Evolutionary conservation across 2,888 invertebrate genomes (phyloP).

Genomic region (Pollenia amentaria): DNA sequence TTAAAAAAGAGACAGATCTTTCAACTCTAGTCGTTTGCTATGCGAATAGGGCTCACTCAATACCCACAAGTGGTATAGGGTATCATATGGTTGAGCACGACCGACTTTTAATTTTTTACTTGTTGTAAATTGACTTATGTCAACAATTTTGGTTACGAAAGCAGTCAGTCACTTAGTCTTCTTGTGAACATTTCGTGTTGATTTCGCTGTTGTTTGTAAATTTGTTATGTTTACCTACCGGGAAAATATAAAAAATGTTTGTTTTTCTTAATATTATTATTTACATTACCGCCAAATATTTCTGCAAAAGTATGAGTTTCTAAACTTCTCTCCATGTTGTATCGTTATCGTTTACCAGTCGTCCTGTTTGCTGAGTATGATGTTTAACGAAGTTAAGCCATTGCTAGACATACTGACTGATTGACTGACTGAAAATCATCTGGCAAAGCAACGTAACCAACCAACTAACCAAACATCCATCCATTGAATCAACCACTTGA

Average conservation of each 20-base stretch:
- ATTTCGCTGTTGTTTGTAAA: neutral
- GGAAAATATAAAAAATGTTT: conserved; percentile 18
- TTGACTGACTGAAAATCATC: conserved; percentile 28
- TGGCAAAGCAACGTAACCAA: conserved; percentile 7
- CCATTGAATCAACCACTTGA: conserved; percentile 67
- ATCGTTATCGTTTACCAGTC: neutral
- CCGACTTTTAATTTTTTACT: neutral
- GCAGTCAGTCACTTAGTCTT: conserved; percentile 2
- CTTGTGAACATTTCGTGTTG: conserved; percentile 29
- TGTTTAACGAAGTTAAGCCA: conserved; percentile 48
- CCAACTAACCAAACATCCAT: conserved; percentile 13
- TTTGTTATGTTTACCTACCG: conserved; percentile 25
- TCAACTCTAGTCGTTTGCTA: no score
- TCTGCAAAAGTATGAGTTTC: neutral
- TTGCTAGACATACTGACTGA: conserved; percentile 31
- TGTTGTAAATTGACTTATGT: conserved; percentile 74
- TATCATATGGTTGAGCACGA: no score
- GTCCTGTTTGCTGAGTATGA: conserved; percentile 18
- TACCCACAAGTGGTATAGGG: no score
- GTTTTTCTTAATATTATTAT: conserved; percentile 35
- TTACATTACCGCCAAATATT: conserved; percentile 34
- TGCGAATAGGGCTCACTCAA: no score
- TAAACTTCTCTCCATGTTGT: no score
- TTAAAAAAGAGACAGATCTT: no score
- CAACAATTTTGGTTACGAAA: conserved; percentile 63